Base-by-base conservation (phyloP, 1,140 invertebrate species). In the Muscidifurax raptorellus region DNA sequence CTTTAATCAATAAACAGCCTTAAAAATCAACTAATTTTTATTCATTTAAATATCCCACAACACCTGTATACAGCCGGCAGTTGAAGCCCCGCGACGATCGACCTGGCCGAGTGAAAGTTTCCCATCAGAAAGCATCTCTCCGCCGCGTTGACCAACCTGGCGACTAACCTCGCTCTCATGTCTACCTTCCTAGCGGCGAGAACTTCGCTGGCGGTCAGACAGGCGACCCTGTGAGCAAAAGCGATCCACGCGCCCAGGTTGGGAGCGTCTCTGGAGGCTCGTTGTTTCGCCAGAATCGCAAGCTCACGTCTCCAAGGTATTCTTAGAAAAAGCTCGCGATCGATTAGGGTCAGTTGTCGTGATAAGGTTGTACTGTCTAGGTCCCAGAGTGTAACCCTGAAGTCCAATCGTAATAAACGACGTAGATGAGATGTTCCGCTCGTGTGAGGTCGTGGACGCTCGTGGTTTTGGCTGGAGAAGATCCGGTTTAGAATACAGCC, bases 1-100 rank as follows among this genome's bases (percentile, higher is more conserved):
- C 22, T 69, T 52, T 71, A 28, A 71, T 71, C 36, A 40, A 40
- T 40, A 40, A 40, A 40, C 36, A 1, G 0, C 7, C 0, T 40
- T 40, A 6, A 40, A 40, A 9, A 9, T 40, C 10, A 9, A 40
- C 36, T 40, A 12, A 9, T 40, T 40, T 40, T 40, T 2, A 40
- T 47, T 47, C 0, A 47, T 18, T 47, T 3, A 47, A 59, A 59
- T 59, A 59, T 59, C 6, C 3, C 6, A n/a, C 18, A 59, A n/a
- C 18, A 84, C 72, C 94, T 90, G 76, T 93, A 94, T 84, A 95
- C 89, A 36, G 94, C 90, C 5, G 94, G 94, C 28, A 91, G 92
- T 87, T 95, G 94, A 6, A 95, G 86, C 7, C 94, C 94, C n/a
- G 91, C 89, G 67, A 95, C 78, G 44, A 95, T 92, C 27, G 93